Conservation (phyloP, 1,140 invertebrate genomes). For the Trichoplusia ni region DNA sequence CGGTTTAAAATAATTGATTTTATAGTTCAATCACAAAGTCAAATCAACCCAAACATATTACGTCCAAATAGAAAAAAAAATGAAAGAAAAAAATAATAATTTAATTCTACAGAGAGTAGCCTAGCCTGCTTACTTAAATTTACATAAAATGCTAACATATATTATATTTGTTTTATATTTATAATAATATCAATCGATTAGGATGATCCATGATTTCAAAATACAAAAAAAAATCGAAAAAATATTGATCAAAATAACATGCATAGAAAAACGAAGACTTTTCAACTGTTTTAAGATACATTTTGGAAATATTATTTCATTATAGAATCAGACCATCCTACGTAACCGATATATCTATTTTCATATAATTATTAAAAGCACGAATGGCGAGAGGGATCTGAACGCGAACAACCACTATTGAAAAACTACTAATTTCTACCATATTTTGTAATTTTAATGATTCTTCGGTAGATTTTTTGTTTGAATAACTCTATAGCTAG, state of each 20-base stretch:
- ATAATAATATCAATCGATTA: constrained; percentile 37
- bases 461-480: too few relatives aligned
- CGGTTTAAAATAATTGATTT: background rate
- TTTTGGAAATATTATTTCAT: background rate
- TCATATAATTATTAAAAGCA: constrained; percentile 60
- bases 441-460: too few relatives aligned
- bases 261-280: background rate
- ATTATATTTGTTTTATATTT: constrained; percentile 64
- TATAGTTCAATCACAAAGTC: background rate
- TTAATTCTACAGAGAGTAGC: constrained; percentile 63
- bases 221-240: background rate
- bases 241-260: background rate
- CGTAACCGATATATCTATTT: constrained; percentile 19
- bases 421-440: background rate
- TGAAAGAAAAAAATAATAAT: constrained; percentile 50
- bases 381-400: constrained; percentile 60
- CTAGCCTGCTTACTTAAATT: constrained; percentile 65
- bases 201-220: background rate
- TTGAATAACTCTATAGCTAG: background rate
- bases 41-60: constrained; percentile 29
- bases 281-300: background rate
- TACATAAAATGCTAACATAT: constrained; percentile 67
- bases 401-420: background rate
- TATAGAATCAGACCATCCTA: constrained; percentile 2
- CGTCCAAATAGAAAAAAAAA: constrained; percentile 35